Base-by-base conservation (phyloP, 2,888 invertebrate genomes). In the Drosophila fungiperda region DNA sequence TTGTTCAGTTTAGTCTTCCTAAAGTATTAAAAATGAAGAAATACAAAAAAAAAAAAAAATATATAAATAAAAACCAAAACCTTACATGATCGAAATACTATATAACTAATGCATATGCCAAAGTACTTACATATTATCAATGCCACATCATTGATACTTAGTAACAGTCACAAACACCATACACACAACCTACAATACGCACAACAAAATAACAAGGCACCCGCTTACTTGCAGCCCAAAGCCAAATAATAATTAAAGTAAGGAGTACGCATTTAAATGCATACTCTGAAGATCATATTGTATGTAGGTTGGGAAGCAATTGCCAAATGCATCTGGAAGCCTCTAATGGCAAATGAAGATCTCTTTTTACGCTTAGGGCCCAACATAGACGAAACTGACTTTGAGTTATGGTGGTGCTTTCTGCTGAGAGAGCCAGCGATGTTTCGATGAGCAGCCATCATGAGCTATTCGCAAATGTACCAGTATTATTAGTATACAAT, bases 401-500 rank as follows among this genome's bases (percentile, higher is more conserved):
- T 92, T 92, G 92, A 92, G 92, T 90, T 90, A 88, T 92, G 92
- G 92, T 91, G 92, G 92, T 92, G 92, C 92, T 92, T 92, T 92
- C 92, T 92, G 90, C 92, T 87, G 91, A 92, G 92, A 76, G 80
- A 81, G 83, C 86, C 88, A 77, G 75, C 73, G 79, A 73, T 78
- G 81, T 81, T 85, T 73, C 71, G 66, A 81, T 75, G 68, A 78
- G 78, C 72, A 60, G 68, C 81, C 68, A 68, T 68, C 66, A 80
- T 53, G 33, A 61, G 73, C 65, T 48, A 68, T 59, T 63, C 64
- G 77, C 62, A 73, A 80, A 77, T 78, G 78, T 78, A 70, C 74
- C 53, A 65, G 33, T 62, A 80, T 66, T 66, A 58, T 20, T 12
- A 33, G 1, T 45, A 74, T 90, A 87, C 91, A 79, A 81, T 82